A percentile compares a stretch with the other conserved stretches of the same genome.
Conservation (phyloP, 2,797 vertebrate species). For the Lepus townsendii region DNA sequence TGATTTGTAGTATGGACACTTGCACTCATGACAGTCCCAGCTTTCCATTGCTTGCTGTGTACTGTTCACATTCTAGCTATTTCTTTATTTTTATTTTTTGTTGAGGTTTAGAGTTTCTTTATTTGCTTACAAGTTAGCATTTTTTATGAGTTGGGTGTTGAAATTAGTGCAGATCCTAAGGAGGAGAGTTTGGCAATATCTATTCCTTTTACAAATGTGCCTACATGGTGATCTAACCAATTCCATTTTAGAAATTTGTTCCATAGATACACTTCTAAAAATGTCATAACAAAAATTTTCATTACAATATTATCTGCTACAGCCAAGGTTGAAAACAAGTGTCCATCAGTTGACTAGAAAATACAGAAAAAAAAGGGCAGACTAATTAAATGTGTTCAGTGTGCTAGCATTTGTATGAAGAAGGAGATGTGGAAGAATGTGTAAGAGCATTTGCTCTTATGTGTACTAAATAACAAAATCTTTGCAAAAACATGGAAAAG, state of each 20-base stretch:
- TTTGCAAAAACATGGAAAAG: conserved; percentile 32
- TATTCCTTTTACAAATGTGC: conserved; percentile 6
- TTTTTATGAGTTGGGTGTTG: conserved; percentile 46
- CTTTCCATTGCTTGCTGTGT: conserved; percentile 9
- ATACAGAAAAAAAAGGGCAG: not conserved
- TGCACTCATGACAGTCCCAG: not conserved
- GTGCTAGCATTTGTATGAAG: conserved; percentile 41
- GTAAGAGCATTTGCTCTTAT: conserved; percentile 51
- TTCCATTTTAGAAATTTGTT: conserved; percentile 52
- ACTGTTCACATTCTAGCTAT: conserved; percentile 4
- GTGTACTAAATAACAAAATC: not conserved
- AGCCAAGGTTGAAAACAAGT: conserved; percentile 34
- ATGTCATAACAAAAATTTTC: conserved; percentile 18
- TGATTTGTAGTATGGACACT: not conserved
- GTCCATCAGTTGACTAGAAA: not conserved
- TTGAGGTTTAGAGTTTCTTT: conserved; percentile 46
- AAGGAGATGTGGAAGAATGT: not conserved
- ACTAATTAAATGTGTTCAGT: not conserved
- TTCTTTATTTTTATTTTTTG: conserved; percentile 51
- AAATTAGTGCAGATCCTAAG: conserved; percentile 28
- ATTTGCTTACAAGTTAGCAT: conserved; percentile 35
- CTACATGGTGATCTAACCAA: not conserved
- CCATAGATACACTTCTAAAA: not conserved
- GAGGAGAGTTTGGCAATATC: conserved; percentile 14
- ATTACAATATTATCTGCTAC: conserved; percentile 8